Conservation (phyloP, 2,797 vertebrate genomes). For the Enteromius unitaeniatus region DNA sequence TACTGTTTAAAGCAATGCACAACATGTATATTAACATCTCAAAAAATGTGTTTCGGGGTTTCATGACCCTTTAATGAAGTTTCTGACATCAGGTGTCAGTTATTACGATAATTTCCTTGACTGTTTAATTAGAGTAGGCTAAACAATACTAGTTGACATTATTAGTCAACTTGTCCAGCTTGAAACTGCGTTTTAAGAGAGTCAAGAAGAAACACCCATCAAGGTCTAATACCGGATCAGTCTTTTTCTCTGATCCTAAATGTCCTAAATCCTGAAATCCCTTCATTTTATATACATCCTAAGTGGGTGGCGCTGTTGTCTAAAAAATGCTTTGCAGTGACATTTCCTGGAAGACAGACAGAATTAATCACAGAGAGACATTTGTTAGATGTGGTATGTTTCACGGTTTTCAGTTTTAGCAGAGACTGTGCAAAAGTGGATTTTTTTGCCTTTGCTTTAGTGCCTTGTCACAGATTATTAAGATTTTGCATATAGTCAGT, state of each 20-base stretch:
- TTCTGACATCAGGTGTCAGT: background rate
- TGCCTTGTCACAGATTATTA: background rate
- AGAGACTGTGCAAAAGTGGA: background rate
- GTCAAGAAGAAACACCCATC: background rate
- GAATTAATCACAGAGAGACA: background rate
- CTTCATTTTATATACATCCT: background rate
- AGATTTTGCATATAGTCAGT: background rate
- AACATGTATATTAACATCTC: no score
- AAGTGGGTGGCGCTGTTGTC: slow-evolving; percentile 31
- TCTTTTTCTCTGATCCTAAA: background rate
- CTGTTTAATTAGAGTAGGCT: background rate
- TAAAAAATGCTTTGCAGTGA: slow-evolving; percentile 23
- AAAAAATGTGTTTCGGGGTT: no score
- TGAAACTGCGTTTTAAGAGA: background rate
- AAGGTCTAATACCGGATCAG: background rate
- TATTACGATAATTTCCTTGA: background rate
- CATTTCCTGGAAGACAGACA: background rate
- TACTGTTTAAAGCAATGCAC: no score
- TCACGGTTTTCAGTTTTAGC: background rate
- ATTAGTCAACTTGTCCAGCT: background rate
- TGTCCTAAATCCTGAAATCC: background rate
- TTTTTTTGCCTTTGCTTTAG: background rate
- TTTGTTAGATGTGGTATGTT: background rate
- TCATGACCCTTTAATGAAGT: no score
- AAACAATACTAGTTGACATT: background rate